Evolutionary conservation across 2,797 vertebrate genomes (phyloP).

Genomic region (Arvicola amphibius): DNA sequence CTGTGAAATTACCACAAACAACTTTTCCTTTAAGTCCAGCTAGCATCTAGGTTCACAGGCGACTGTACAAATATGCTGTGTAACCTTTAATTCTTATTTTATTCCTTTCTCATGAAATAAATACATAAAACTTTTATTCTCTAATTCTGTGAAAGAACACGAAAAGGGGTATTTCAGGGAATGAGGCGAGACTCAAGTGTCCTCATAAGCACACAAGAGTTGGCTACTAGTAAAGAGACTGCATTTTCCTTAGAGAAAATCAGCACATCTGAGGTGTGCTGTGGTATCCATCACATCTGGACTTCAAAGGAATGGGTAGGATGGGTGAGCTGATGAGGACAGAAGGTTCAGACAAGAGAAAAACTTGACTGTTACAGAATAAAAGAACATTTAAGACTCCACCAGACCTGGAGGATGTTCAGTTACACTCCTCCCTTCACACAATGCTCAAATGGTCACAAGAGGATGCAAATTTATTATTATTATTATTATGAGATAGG

Average conservation of each 20-base stretch:
- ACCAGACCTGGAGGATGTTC: background rate
- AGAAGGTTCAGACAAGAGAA: background rate
- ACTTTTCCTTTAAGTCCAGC: background rate
- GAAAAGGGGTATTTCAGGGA: background rate
- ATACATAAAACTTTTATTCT: background rate
- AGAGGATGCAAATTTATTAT: background rate
- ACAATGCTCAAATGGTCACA: background rate
- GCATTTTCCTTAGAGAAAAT: background rate
- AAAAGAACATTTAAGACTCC: background rate
- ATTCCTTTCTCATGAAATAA: conserved; percentile 27
- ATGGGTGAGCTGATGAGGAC: background rate
- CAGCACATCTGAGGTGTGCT: background rate
- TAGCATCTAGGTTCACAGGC: background rate
- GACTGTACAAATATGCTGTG: background rate
- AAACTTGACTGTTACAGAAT: background rate
- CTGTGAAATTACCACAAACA: conserved; percentile 26
- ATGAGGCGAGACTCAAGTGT: background rate
- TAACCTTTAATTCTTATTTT: background rate
- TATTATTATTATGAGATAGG: background rate
- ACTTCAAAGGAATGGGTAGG: background rate
- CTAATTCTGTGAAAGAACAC: background rate
- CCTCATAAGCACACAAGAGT: background rate
- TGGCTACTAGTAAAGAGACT: background rate
- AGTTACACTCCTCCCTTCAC: background rate
- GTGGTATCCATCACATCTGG: background rate